phyloP scores from a whole-genome alignment of 35 echinoderm and acorn worm genomes.

The Apostichopus californicus region DNA sequence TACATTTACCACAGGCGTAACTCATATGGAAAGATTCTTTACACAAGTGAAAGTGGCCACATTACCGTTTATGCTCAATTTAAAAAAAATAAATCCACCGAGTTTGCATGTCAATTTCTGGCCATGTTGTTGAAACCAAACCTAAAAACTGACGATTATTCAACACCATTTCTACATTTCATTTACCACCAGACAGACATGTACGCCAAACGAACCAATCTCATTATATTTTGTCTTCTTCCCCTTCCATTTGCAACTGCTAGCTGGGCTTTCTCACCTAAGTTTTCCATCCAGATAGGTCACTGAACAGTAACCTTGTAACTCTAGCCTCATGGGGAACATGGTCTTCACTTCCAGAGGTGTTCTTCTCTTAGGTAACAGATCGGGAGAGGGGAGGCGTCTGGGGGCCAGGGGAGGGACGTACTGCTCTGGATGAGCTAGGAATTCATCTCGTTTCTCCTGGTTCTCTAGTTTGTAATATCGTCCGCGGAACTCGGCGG shows the following conservation, averaged over 20 bases:
- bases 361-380: slow-evolving; percentile 75
- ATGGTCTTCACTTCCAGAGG: slow-evolving; percentile 87
- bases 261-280: slow-evolving; percentile 53
- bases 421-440: slow-evolving; percentile 82
- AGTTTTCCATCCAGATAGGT: slow-evolving; percentile 94
- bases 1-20: too few relatives aligned
- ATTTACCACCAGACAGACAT: too few relatives aligned
- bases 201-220: too few relatives aligned
- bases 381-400: slow-evolving; percentile 71
- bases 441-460: slow-evolving; percentile 79
- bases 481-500: slow-evolving; percentile 88
- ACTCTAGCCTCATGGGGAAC: slow-evolving; percentile 94
- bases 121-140: too few relatives aligned
- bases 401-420: slow-evolving; percentile 90
- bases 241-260: neutral
- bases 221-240: too few relatives aligned
- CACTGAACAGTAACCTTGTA: slow-evolving; percentile 95
- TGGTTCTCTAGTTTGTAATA: slow-evolving; percentile 97
- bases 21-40: too few relatives aligned
- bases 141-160: too few relatives aligned
- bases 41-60: too few relatives aligned
- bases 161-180: too few relatives aligned
- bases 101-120: too few relatives aligned
- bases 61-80: too few relatives aligned
- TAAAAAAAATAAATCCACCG: too few relatives aligned